Evolutionary conservation across 2,888 invertebrate genomes (phyloP).

Genomic region (Melipona beecheii): DNA sequence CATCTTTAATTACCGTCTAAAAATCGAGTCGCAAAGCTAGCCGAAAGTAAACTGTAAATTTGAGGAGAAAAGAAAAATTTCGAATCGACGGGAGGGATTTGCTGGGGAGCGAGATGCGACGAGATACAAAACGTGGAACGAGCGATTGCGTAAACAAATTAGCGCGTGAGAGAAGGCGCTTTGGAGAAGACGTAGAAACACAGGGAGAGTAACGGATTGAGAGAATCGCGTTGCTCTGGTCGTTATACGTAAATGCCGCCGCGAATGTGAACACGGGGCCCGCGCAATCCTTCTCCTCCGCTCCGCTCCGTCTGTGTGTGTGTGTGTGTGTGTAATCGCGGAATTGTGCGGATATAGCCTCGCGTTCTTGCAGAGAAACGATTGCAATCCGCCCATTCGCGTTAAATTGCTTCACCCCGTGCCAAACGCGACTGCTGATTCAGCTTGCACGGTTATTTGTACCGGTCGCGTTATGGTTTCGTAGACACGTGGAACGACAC

Average conservation of each 20-base stretch:
- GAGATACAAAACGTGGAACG: conserved; percentile 42
- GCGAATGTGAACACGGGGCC: conserved; percentile 15
- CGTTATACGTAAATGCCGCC: conserved; percentile 15
- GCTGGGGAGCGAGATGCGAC: conserved; percentile 26
- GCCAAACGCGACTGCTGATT: conserved; percentile 28
- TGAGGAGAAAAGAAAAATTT: conserved; percentile 13
- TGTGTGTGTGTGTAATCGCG: conserved; percentile 49
- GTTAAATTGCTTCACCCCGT: conserved; percentile 33
- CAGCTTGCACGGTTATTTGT: conserved; percentile 13
- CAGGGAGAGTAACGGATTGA: conserved; percentile 1
- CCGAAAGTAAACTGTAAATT: not conserved
- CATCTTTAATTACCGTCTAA: conserved; percentile 48
- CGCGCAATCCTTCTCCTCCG: conserved; percentile 35
- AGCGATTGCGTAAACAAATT: conserved; percentile 74
- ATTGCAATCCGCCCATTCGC: conserved; percentile 30
- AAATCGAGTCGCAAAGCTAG: conserved; percentile 43
- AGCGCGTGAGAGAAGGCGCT: conserved; percentile 48
- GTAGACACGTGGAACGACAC: not conserved
- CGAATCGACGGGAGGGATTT: conserved; percentile 19
- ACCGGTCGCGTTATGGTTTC: conserved; percentile 21
- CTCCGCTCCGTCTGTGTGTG: conserved; percentile 35
- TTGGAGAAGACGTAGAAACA: not conserved
- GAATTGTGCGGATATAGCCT: conserved; percentile 62
- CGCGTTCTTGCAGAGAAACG: conserved; percentile 11
- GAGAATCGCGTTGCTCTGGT: conserved; percentile 35